A percentile compares a stretch with the other conserved stretches of the same genome.
Evolutionary conservation across 2,888 invertebrate genomes (phyloP).

Genomic region (Galerucella pusilla): DNA sequence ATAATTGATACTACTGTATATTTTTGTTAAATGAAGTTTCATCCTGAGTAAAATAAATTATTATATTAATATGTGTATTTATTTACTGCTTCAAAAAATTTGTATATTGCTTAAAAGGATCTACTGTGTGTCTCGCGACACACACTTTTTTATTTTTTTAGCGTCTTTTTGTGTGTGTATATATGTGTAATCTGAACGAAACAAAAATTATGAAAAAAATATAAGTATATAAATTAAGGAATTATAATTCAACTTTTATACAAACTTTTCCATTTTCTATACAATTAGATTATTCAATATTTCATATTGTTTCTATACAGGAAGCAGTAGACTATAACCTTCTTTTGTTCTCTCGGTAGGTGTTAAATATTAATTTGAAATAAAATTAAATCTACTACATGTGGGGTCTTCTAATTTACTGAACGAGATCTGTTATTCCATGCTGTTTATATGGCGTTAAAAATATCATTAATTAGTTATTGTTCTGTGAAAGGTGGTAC

Average conservation of each 20-base stretch:
- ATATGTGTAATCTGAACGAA: too few species aligned
- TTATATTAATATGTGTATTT: too few species aligned
- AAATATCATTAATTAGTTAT: slow-evolving; percentile 12
- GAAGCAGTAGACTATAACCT: not conserved
- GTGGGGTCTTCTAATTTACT: slow-evolving; percentile 43
- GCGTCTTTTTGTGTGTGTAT: too few species aligned
- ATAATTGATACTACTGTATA: too few species aligned
- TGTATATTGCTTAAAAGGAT: too few species aligned
- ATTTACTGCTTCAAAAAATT: too few species aligned
- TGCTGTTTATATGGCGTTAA: slow-evolving; percentile 2
- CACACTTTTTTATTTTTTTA: too few species aligned
- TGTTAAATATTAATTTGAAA: slow-evolving; percentile 47
- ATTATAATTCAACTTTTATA: not conserved
- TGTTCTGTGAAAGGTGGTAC: not conserved
- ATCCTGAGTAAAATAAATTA: too few species aligned
- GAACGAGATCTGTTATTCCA: slow-evolving; percentile 32
- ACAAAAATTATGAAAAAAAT: too few species aligned
- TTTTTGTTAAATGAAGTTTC: too few species aligned
- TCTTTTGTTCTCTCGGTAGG: slow-evolving; percentile 36
- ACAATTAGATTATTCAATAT: not conserved
- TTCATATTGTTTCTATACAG: not conserved
- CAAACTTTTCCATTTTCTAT: not conserved
- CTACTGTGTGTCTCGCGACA: too few species aligned
- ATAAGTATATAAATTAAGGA: too few species aligned
- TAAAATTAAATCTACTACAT: slow-evolving; percentile 2